These are phyloP conservation scores for Dynastes maya DNA, from an alignment of 2,888 invertebrate species.

Conservation along the genomic window DNA sequence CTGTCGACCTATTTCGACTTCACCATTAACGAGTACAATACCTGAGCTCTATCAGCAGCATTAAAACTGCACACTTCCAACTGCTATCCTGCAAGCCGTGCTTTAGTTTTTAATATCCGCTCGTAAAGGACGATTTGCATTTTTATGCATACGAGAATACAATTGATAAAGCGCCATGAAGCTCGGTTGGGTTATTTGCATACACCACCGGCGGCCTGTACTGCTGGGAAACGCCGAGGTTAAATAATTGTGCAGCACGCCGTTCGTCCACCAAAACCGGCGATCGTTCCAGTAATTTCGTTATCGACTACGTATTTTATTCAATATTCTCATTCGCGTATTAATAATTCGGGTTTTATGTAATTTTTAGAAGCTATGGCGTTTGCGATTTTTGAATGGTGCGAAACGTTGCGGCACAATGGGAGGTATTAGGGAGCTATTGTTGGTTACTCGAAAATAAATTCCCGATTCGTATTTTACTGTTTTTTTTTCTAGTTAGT, in stretches of 20 bases:
- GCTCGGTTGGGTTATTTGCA: conserved; percentile 7
- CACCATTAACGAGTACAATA: too few relatives aligned
- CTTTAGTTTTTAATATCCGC: conserved; percentile 35
- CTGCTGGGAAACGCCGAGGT: too few relatives aligned
- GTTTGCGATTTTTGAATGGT: too few relatives aligned
- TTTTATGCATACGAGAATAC: conserved; percentile 35
- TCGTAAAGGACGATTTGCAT: conserved; percentile 38
- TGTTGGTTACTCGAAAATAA: too few relatives aligned
- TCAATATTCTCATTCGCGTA: conserved; percentile 27
- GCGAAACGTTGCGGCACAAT: too few relatives aligned
- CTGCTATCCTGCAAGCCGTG: not conserved
- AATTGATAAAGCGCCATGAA: conserved; percentile 35
- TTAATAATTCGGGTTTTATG: conserved; percentile 36
- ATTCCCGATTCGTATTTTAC: too few relatives aligned
- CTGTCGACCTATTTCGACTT: too few relatives aligned
- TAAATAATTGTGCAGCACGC: too few relatives aligned
- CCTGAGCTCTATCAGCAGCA: not conserved
- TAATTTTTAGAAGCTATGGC: not conserved
- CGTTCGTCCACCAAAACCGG: not conserved
- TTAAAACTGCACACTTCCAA: not conserved
- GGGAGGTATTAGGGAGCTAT: too few relatives aligned
- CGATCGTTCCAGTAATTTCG: not conserved
- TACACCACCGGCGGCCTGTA: not conserved
- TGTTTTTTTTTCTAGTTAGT: too few relatives aligned
- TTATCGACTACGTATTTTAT: conserved; percentile 26